These are phyloP conservation scores for Tapirus terrestris DNA, from an alignment of 2,113 vertebrate species.

Conservation along the genomic window DNA sequence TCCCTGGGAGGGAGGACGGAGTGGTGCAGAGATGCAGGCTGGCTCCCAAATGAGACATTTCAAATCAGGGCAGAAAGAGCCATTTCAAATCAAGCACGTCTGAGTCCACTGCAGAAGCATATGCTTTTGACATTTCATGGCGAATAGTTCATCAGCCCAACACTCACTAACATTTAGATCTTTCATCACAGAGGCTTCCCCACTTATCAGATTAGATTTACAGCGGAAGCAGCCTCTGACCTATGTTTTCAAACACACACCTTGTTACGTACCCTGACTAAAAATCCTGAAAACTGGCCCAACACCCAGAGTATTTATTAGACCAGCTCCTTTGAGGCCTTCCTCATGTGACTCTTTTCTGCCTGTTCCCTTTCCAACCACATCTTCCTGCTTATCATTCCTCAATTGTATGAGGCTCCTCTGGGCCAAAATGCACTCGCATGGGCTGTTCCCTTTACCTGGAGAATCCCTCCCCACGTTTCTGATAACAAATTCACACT, in stretches of 20 bases:
- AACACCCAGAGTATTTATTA: background rate
- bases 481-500: background rate
- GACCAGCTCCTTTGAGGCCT: background rate
- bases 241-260: background rate
- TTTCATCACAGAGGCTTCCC: background rate
- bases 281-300: background rate
- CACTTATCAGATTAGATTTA: background rate
- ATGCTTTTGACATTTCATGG: background rate
- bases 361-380: background rate
- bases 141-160: background rate
- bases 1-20: background rate
- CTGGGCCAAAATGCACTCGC: background rate
- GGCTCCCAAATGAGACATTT: background rate
- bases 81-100: background rate
- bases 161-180: background rate
- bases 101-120: background rate
- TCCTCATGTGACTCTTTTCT: background rate
- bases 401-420: background rate
- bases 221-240: background rate
- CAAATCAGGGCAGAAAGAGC: background rate
- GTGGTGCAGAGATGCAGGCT: background rate
- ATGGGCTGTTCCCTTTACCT: background rate
- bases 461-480: background rate
- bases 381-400: background rate
- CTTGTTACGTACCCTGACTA: background rate